Evolutionary conservation across 2,797 vertebrate genomes (phyloP).

Genomic region (Alosa sapidissima): DNA sequence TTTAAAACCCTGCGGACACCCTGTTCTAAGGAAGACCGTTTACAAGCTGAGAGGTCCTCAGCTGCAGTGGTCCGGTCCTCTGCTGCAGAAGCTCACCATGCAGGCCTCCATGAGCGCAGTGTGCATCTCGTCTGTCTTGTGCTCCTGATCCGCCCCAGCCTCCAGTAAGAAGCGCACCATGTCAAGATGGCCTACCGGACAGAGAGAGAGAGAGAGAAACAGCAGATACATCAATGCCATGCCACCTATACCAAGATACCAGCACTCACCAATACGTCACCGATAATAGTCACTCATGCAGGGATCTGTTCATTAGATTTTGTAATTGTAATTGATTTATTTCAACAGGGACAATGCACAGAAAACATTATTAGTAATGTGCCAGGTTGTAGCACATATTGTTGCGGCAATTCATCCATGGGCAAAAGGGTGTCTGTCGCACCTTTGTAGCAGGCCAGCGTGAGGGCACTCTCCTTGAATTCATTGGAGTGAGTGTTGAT

Average conservation of each 20-base stretch:
- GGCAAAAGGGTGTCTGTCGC: slow-evolving; percentile 23
- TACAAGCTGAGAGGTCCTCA: neutral
- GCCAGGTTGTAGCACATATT: too few species aligned
- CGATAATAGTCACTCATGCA: neutral
- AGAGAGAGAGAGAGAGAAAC: too few species aligned
- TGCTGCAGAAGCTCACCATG: slow-evolving; percentile 79
- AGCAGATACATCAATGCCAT: neutral
- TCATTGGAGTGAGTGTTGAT: slow-evolving; percentile 99
- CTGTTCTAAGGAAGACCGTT: too few species aligned
- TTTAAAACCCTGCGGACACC: too few species aligned
- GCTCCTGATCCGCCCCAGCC: slow-evolving; percentile 98
- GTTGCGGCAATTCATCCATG: neutral
- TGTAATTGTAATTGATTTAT: too few species aligned
- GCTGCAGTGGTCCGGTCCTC: neutral
- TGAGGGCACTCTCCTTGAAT: slow-evolving; percentile 99
- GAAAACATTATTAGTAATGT: too few species aligned
- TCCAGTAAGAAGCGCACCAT: slow-evolving; percentile 99
- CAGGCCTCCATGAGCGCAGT: slow-evolving; percentile 99
- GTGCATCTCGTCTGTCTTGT: slow-evolving; percentile 99
- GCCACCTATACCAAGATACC: neutral
- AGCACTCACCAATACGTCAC: neutral
- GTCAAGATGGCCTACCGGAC: slow-evolving; percentile 90
- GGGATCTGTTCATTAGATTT: neutral
- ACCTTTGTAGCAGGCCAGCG: slow-evolving; percentile 99
- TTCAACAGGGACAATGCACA: too few species aligned